Evolutionary conservation across 2,888 invertebrate species (phyloP).

Genomic region (Sphaerophoria rueppellii): DNA sequence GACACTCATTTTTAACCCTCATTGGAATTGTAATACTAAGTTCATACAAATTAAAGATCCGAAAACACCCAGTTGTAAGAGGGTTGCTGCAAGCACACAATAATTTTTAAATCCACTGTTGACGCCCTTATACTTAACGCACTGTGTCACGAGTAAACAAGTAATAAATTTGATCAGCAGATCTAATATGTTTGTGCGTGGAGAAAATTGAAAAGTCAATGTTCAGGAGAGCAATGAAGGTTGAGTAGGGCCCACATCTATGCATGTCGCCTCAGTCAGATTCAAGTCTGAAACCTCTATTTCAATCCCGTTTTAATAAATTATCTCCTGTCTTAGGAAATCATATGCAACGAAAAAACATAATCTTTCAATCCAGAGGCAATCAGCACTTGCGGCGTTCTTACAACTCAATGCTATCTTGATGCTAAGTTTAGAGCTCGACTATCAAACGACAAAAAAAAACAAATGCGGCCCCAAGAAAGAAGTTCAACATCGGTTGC

Average conservation of each 20-base stretch:
- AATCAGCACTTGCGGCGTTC: too few relatives aligned
- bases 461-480: too few relatives aligned
- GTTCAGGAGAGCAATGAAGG: neutral
- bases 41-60: constrained; percentile 53
- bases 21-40: constrained; percentile 36
- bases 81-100: constrained; percentile 6
- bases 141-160: constrained; percentile 68
- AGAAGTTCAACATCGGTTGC: too few relatives aligned
- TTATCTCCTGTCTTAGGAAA: too few relatives aligned
- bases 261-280: too few relatives aligned
- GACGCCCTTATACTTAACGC: constrained; percentile 31
- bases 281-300: too few relatives aligned
- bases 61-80: constrained; percentile 30
- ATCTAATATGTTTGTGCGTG: constrained; percentile 43
- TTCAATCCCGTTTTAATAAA: too few relatives aligned
- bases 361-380: too few relatives aligned
- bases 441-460: too few relatives aligned
- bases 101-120: neutral
- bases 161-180: constrained; percentile 69
- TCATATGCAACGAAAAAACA: too few relatives aligned
- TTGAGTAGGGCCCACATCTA: neutral
- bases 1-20: constrained; percentile 42
- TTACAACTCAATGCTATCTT: too few relatives aligned
- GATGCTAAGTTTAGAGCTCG: too few relatives aligned
- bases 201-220: constrained; percentile 42